A percentile compares a stretch with the other conserved stretches of the same genome.
These are phyloP conservation scores for Troides oblongomaculatus DNA, from an alignment of 2,888 invertebrate species.

Conservation along the genomic window DNA sequence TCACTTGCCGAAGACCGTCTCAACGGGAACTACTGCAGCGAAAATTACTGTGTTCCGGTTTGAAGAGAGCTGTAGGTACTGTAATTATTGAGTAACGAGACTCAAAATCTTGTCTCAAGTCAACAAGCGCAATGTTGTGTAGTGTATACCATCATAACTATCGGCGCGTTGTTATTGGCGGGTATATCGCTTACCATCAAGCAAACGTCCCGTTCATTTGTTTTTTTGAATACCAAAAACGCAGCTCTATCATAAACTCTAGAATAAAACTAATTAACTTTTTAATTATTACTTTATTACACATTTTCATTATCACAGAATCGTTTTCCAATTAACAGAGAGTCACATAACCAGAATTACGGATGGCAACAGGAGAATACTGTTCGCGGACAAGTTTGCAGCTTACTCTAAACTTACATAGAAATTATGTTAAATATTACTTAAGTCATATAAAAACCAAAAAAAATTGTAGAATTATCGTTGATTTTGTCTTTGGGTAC, in stretches of 20 bases:
- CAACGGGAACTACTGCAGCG: too few relatives aligned
- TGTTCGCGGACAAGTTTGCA: slow-evolving; percentile 5
- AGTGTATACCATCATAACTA: too few relatives aligned
- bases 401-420: slow-evolving; percentile 6
- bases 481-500: not conserved
- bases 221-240: too few relatives aligned
- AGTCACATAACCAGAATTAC: not conserved
- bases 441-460: slow-evolving; percentile 7
- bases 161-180: too few relatives aligned
- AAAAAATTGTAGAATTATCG: not conserved
- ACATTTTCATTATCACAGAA: slow-evolving; percentile 47
- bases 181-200: too few relatives aligned
- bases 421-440: slow-evolving; percentile 16
- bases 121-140: too few relatives aligned
- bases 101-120: too few relatives aligned
- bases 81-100: too few relatives aligned
- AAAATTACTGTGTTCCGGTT: too few relatives aligned
- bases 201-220: too few relatives aligned
- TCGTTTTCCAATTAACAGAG: slow-evolving; percentile 36
- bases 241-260: not conserved
- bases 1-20: too few relatives aligned
- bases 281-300: slow-evolving; percentile 31
- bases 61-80: too few relatives aligned
- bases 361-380: slow-evolving; percentile 7
- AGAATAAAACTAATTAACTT: not conserved